Evolutionary conservation across 2,113 vertebrate species (phyloP).

Genomic region (Vulpes ferrilata): DNA sequence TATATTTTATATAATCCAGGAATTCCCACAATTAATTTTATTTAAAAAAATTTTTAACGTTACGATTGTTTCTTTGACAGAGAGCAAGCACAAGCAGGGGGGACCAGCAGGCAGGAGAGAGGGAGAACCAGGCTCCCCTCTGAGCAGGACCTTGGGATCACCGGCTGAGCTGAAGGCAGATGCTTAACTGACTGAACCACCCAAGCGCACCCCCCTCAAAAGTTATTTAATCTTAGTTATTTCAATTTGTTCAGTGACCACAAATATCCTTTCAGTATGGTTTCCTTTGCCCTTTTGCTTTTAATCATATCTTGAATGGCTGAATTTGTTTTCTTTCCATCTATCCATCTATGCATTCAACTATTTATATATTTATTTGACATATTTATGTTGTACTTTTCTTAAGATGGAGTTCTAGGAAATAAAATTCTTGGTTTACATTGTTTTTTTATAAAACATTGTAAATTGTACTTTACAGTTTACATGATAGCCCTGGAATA

Average conservation of each 20-base stretch:
- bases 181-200: neutral
- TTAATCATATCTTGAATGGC: neutral
- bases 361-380: constrained; percentile 17
- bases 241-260: neutral
- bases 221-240: neutral
- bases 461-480: neutral
- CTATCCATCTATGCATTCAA: neutral
- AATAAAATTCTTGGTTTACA: constrained; percentile 25
- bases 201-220: neutral
- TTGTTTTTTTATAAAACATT: constrained; percentile 1
- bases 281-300: neutral
- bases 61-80: neutral
- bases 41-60: neutral
- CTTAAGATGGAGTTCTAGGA: neutral
- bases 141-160: neutral
- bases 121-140: neutral
- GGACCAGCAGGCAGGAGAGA: neutral
- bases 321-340: neutral
- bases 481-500: neutral
- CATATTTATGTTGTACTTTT: neutral
- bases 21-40: neutral
- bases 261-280: neutral
- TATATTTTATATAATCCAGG: neutral
- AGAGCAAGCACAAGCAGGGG: neutral
- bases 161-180: neutral